A percentile compares a stretch with the other conserved stretches of the same genome.
phyloP scores from a whole-genome alignment of 1,140 invertebrate species.

The Monomorium pharaonis region DNA sequence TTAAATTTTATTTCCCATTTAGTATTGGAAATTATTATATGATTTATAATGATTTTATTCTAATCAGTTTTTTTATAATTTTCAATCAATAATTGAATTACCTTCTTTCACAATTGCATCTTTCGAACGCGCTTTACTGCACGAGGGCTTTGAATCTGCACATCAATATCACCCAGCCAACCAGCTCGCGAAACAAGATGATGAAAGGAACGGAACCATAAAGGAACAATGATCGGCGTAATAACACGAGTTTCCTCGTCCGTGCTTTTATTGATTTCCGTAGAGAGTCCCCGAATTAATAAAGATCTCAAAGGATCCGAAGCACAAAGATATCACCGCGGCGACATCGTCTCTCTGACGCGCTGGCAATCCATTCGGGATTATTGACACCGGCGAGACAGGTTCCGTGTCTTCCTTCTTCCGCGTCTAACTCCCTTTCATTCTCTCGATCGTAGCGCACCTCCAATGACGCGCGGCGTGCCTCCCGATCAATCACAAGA shows the following conservation, averaged over 20 bases:
- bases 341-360: not conserved
- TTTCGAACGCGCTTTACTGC: not conserved
- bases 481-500: slow-evolving; percentile 53
- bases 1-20: no score
- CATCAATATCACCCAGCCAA: no score
- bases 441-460: slow-evolving; percentile 8
- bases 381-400: slow-evolving; percentile 50
- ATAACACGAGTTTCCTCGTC: not conserved
- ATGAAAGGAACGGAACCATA: not conserved
- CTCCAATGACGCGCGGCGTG: slow-evolving; percentile 30
- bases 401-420: slow-evolving; percentile 8
- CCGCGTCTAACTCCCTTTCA: not conserved
- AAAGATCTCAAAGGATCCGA: slow-evolving; percentile 44
- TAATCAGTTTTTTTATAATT: not conserved
- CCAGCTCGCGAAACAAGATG: not conserved
- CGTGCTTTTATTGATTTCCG: slow-evolving; percentile 25
- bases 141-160: not conserved
- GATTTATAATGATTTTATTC: not conserved
- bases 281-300: slow-evolving; percentile 19
- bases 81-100: not conserved
- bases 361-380: slow-evolving; percentile 33
- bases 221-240: slow-evolving; percentile 18
- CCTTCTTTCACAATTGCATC: not conserved
- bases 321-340: not conserved
- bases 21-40: not conserved